Evolutionary conservation across 2,888 invertebrate genomes (phyloP).

Genomic region (Hyppa rectilinea): DNA sequence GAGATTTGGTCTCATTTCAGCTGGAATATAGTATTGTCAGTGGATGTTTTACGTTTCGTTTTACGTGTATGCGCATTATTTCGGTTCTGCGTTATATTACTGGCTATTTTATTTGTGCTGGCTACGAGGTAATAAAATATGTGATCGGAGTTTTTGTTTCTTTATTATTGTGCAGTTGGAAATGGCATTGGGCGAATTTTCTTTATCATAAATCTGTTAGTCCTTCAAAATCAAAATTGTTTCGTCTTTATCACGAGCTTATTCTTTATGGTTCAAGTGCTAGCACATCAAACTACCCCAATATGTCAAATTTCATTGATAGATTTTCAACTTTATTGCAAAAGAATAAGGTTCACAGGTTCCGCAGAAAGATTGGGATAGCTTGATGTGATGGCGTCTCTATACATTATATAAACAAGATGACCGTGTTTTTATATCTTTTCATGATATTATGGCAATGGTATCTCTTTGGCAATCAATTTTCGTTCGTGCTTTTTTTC

Average conservation of each 20-base stretch:
- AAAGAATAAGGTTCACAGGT: too few species aligned
- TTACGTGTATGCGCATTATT: constrained; percentile 40
- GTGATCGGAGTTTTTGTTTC: background rate
- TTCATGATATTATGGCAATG: too few species aligned
- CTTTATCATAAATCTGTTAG: too few species aligned
- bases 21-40: constrained; percentile 27
- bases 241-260: too few species aligned
- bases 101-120: constrained; percentile 28
- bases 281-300: too few species aligned
- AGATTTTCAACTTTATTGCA: too few species aligned
- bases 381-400: too few species aligned
- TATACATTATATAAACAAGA: too few species aligned
- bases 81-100: constrained; percentile 15
- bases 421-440: too few species aligned
- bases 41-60: constrained; percentile 41
- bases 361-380: too few species aligned
- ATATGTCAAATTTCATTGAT: too few species aligned
- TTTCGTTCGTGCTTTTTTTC: background rate
- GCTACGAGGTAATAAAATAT: constrained; percentile 16
- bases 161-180: background rate
- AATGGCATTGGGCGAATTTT: background rate
- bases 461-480: background rate
- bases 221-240: background rate
- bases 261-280: too few species aligned
- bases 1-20: constrained; percentile 53